phyloP scores from a whole-genome alignment of 2,888 invertebrate species.

The Acleris laterana region DNA sequence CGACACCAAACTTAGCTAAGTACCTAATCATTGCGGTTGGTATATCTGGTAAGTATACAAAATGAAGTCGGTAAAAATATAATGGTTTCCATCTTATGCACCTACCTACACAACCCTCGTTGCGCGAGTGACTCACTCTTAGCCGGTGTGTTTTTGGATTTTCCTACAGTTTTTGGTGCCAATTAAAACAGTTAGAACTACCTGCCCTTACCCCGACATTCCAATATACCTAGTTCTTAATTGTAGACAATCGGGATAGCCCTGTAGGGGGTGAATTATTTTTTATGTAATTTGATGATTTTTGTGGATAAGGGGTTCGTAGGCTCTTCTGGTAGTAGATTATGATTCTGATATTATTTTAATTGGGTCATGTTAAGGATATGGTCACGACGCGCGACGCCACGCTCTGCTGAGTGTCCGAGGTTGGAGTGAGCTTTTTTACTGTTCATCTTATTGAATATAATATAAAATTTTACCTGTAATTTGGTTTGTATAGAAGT shows the following conservation, averaged over 20 bases:
- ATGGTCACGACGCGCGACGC: slow-evolving; percentile 32
- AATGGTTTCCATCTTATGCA: no score
- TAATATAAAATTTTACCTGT: no score
- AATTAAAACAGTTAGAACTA: background rate
- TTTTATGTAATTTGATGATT: slow-evolving; percentile 23
- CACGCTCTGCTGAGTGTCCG: slow-evolving; percentile 3
- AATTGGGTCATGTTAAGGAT: slow-evolving; percentile 36
- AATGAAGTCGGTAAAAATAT: no score
- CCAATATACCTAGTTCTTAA: slow-evolving; percentile 8
- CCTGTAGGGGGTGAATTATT: slow-evolving; percentile 1
- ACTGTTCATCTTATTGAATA: no score
- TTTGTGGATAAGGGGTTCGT: slow-evolving; percentile 12
- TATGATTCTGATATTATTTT: slow-evolving; percentile 31
- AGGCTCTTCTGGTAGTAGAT: slow-evolving; percentile 17
- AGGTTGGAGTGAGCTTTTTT: background rate
- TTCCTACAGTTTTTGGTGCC: no score
- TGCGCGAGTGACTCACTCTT: no score
- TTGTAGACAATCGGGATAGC: slow-evolving; percentile 5
- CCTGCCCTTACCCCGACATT: slow-evolving; percentile 1
- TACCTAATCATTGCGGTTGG: no score
- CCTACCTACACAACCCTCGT: no score
- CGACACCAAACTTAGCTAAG: no score
- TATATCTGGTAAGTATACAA: no score
- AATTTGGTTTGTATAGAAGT: no score
- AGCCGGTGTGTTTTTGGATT: no score